Evolutionary conservation across 2,113 vertebrate species (phyloP), one percentile per base, ranked within the genome.

Genomic region (Onychostoma macrolepis): DNA sequence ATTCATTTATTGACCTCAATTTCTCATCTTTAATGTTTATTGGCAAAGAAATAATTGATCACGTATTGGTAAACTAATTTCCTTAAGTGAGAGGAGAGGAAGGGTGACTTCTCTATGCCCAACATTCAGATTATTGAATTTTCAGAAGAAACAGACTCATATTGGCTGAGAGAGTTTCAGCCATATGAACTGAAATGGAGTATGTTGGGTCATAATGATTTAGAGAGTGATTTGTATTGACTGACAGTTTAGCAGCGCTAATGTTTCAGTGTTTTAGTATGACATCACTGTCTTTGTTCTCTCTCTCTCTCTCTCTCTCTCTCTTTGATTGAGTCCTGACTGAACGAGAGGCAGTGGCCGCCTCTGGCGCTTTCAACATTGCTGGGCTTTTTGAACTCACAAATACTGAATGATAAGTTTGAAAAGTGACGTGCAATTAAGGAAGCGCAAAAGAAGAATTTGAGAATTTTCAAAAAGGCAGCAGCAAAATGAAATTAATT

Each of bases 21-120:
- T 96, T 96, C 94, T 93, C 94, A 45, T 88, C 87, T 95, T 94
- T 95, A 94, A 89, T 95, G 95, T 95, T 96, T 95, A 94, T 96
- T 96, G 96, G 93, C 93, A 93, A 93, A 92, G 89, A 94, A 94
- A 95, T 95, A 96, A 97, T 96, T 96, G 96, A 96, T 96, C 96
- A 96, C 94, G 96, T 95, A 96, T 96, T 94, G 67, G 93, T 93
- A 92, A 92, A 94, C 79, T 24, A 92, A 93, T 94, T 92, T 94
- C 93, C 92, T 94, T 95, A 92, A 76, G 74, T 92, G 92, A 69
- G 93, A 93, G 30, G 36, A 80, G 21, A 80, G 33, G 48, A 72
- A 41, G 69, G 69, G 83, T 24, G 12, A 21, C 48, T 38, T 74
- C 81, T 83, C 48, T 38, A 11, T 58, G 69, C 12, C 83, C 30